phyloP scores from a whole-genome alignment of 2,888 invertebrate species.

The Herminia tarsipennalis region DNA sequence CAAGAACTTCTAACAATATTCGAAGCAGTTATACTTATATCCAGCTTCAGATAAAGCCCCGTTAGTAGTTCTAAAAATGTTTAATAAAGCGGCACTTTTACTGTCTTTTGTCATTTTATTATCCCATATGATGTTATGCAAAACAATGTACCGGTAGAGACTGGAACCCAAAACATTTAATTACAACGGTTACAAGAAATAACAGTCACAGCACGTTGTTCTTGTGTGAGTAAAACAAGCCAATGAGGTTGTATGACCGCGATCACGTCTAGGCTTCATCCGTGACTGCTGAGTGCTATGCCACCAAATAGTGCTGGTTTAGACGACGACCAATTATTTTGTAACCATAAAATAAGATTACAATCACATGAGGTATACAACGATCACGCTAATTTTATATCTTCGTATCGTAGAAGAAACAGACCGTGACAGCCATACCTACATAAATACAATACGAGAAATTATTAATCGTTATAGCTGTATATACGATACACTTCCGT shows the following conservation, averaged over 20 bases:
- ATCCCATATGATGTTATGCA: slow-evolving; percentile 3
- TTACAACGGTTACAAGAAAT: slow-evolving; percentile 44
- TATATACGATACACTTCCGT: no score
- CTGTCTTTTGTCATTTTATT: background rate
- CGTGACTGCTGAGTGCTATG: slow-evolving; percentile 53
- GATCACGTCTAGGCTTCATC: slow-evolving; percentile 56
- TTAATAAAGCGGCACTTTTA: background rate
- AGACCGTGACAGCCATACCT: no score
- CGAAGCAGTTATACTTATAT: slow-evolving; percentile 20
- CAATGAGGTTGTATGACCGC: slow-evolving; percentile 53
- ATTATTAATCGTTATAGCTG: no score
- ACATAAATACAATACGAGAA: no score
- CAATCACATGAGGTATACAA: no score
- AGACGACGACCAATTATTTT: background rate
- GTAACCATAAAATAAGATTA: background rate
- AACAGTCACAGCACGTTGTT: slow-evolving; percentile 42
- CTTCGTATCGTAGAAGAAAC: no score
- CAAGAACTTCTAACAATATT: slow-evolving; percentile 14
- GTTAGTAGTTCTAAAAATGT: slow-evolving; percentile 51
- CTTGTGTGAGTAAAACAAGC: slow-evolving; percentile 40
- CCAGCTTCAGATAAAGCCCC: slow-evolving; percentile 45
- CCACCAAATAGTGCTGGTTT: slow-evolving; percentile 25
- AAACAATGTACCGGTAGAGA: slow-evolving; percentile 23
- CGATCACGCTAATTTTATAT: no score
- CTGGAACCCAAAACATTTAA: slow-evolving; percentile 35